Evolutionary conservation across 2,797 vertebrate species (phyloP).

Genomic region (Cyclopterus lumpus): DNA sequence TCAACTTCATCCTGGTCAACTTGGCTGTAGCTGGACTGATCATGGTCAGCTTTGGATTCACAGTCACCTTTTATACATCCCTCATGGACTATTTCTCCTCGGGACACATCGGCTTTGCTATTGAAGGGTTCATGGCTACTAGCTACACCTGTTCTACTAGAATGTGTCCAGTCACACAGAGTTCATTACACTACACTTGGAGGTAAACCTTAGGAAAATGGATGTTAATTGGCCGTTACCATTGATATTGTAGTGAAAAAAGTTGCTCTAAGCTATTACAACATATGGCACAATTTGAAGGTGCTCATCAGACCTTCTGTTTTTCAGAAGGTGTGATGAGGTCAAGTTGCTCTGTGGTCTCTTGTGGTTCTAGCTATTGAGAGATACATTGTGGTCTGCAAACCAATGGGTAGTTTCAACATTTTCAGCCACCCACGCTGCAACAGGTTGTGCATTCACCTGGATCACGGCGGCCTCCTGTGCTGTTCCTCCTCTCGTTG

Average conservation of each 20-base stretch:
- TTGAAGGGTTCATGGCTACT: slow-evolving; percentile 8
- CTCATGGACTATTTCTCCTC: neutral
- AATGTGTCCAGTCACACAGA: too few relatives aligned
- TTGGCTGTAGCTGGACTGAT: neutral
- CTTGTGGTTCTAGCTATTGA: neutral
- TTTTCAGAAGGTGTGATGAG: too few relatives aligned
- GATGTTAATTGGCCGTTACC: neutral
- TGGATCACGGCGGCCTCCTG: neutral
- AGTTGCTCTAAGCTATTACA: neutral
- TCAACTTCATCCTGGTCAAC: slow-evolving; percentile 9
- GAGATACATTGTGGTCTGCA: neutral
- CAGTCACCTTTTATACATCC: neutral
- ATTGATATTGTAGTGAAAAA: neutral
- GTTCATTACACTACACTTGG: too few relatives aligned
- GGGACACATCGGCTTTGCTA: neutral
- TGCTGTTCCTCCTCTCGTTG: neutral
- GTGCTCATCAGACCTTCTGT: neutral
- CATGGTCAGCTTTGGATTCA: neutral
- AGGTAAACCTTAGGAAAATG: neutral
- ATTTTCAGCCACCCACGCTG: neutral
- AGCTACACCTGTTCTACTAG: too few relatives aligned
- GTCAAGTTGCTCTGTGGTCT: neutral
- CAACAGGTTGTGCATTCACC: neutral
- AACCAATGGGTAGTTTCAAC: slow-evolving; percentile 6
- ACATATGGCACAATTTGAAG: neutral